Base-by-base conservation (phyloP, 35 echinoderm and acorn worm genomes). In the Patiria miniata region DNA sequence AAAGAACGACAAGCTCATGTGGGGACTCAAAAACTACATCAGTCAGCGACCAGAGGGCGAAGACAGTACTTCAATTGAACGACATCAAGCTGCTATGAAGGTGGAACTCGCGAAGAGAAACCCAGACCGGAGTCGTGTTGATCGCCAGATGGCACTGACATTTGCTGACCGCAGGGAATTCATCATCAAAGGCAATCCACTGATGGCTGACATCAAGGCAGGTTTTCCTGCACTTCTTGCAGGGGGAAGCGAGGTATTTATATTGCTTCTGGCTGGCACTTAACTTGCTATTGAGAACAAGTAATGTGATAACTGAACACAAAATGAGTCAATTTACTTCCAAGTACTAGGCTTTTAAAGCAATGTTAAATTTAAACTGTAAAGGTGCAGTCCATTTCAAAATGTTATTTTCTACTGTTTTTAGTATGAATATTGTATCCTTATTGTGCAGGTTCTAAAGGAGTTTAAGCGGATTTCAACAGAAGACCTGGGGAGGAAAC, bases 31-130 rank as follows among this genome's bases (percentile, higher is more conserved):
- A 58, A 58, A 58, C 54, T 58, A 58, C 54, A 1, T 58, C 1
- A 58, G 54, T 58, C 54, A 58, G 54, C 54, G 54, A 58, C 54
- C 54, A 22, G 54, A 58, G 54, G 54, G 54, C 54, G 54, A 58
- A 58, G 54, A 58, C 54, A 22, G 16, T 58, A 58, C 54, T 22
- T 58, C 54, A 58, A 58, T 58, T 58, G 54, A 58, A 58, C 16
- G 54, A 22, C 54, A 58, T 22, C 16, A 22, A 58, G 54, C 54
- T 58, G 54, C 54, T 19, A 58, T 58, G 8, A 58, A 58, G 54
- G 23, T 22, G 16, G 54, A 58, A 58, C 54, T 58, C 54, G 23
- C 54, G 1, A 58, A 58, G 54, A 58, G 54, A 22, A 58, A 58
- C 54, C 54, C 54, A 58, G 54, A 58, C 1, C 54, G 23, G 23